These are phyloP conservation scores for Microtus ochrogaster DNA, from an alignment of 2,113 vertebrate genomes.

Conservation along the genomic window DNA sequence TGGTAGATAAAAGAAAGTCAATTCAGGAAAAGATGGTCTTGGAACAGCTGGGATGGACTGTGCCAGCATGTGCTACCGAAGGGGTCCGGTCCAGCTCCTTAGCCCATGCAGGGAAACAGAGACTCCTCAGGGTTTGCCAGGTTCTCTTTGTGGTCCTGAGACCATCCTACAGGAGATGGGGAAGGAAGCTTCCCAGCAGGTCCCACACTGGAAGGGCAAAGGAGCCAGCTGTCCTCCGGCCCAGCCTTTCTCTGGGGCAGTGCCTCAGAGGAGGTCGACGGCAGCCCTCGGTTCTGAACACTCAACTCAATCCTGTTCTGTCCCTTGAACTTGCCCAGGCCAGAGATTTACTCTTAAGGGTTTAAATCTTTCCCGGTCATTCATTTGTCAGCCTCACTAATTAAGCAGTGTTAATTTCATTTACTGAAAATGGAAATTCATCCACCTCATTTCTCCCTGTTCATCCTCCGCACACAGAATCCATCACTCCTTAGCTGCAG, in stretches of 20 bases:
- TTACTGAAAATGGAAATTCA: slow-evolving; percentile 83
- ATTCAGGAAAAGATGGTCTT: slow-evolving; percentile 3
- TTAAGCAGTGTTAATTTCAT: slow-evolving; percentile 82
- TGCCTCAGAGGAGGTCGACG: neutral
- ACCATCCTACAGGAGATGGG: neutral
- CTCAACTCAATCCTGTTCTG: neutral
- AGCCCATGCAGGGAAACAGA: neutral
- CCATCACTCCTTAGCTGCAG: slow-evolving; percentile 77
- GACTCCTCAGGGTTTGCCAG: neutral
- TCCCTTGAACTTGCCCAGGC: slow-evolving; percentile 19
- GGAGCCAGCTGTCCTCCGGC: neutral
- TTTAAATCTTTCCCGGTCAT: slow-evolving; percentile 78
- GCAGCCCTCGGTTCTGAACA: neutral
- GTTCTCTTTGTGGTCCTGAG: slow-evolving; percentile 11
- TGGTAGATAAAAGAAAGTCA: neutral
- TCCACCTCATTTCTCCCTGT: slow-evolving; percentile 80
- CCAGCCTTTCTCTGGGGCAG: neutral
- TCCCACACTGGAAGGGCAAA: neutral
- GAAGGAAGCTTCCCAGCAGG: neutral
- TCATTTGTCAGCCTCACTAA: slow-evolving; percentile 83
- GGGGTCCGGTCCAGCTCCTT: slow-evolving; percentile 31
- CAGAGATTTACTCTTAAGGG: slow-evolving; percentile 57
- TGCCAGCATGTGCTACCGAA: neutral
- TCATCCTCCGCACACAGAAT: slow-evolving; percentile 78
- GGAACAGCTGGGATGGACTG: neutral